Percentiles rank a stretch among this genome's conserved stretches.
phyloP scores from a whole-genome alignment of 2,888 invertebrate genomes.

The Nymphalis urticae region DNA sequence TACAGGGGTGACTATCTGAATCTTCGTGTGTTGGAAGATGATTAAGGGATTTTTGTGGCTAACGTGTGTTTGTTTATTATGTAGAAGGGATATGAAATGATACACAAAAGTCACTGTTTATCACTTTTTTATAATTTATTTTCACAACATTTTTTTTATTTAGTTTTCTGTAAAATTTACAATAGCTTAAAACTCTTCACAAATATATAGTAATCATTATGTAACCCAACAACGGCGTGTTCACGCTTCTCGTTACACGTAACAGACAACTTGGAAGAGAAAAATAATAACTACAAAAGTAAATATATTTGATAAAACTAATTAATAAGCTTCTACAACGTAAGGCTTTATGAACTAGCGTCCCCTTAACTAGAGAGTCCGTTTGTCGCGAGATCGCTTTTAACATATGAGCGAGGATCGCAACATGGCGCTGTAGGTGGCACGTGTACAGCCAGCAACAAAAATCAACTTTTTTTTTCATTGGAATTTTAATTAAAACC shows the following conservation, averaged over 20 bases:
- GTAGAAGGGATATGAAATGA: conserved; percentile 48
- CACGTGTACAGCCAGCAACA: conserved; percentile 30
- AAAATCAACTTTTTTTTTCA: conserved; percentile 11
- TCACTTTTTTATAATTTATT: conserved; percentile 82
- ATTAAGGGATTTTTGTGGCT: too few relatives aligned
- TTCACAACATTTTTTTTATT: conserved; percentile 80
- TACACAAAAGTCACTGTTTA: conserved; percentile 69
- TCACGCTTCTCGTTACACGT: conserved; percentile 52
- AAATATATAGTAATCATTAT: conserved; percentile 72
- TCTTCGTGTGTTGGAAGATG: too few relatives aligned
- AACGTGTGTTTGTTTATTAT: background rate
- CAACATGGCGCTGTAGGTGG: conserved; percentile 44
- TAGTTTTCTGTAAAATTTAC: conserved; percentile 82
- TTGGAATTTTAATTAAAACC: background rate
- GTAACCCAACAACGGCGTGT: conserved; percentile 66
- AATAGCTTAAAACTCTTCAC: conserved; percentile 81
- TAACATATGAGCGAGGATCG: conserved; percentile 74
- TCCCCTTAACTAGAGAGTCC: conserved; percentile 73
- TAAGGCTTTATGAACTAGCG: conserved; percentile 68
- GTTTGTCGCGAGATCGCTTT: conserved; percentile 62
- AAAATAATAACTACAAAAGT: conserved; percentile 61
- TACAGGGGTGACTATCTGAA: too few relatives aligned
- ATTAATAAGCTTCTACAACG: conserved; percentile 67
- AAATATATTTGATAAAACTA: conserved; percentile 71
- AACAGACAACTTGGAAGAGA: conserved; percentile 74